A percentile compares a stretch with the other conserved stretches of the same genome.
Evolutionary conservation across 2,113 vertebrate species (phyloP).

Genomic region (Pimephales promelas): DNA sequence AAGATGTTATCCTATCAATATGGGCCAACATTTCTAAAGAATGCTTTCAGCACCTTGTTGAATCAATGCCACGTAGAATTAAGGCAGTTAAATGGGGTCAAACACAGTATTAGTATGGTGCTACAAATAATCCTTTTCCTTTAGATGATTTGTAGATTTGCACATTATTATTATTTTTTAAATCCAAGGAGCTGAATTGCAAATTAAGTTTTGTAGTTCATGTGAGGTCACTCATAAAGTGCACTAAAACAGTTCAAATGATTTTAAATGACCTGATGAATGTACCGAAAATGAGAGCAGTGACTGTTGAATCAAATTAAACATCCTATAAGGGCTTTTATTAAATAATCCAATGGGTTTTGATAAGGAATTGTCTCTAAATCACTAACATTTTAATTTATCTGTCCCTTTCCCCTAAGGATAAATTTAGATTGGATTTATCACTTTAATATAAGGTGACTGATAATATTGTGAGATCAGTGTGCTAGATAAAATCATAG

Average conservation of each 20-base stretch:
- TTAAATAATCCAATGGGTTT: neutral
- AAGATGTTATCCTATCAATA: too few relatives aligned
- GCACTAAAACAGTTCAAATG: neutral
- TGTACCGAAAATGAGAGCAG: neutral
- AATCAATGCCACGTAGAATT: too few relatives aligned
- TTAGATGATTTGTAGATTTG: too few relatives aligned
- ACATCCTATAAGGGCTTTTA: neutral
- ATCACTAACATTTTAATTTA: neutral
- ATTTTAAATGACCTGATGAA: constrained; percentile 5
- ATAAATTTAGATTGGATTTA: constrained; percentile 29
- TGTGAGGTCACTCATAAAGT: neutral
- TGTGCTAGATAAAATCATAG: neutral
- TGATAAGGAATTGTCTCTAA: neutral
- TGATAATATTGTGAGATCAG: constrained; percentile 26
- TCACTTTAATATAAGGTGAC: constrained; percentile 38
- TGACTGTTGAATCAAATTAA: neutral
- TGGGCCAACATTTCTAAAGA: too few relatives aligned
- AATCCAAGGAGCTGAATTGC: neutral
- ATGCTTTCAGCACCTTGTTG: too few relatives aligned
- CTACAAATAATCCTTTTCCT: too few relatives aligned
- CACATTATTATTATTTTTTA: neutral
- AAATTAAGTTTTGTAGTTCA: neutral
- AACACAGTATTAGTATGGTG: too few relatives aligned
- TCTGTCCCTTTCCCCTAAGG: neutral
- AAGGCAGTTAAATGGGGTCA: too few relatives aligned